A percentile compares a stretch with the other conserved stretches of the same genome.
Conservation (phyloP, 2,888 invertebrate species). For the Andricus curvator region DNA sequence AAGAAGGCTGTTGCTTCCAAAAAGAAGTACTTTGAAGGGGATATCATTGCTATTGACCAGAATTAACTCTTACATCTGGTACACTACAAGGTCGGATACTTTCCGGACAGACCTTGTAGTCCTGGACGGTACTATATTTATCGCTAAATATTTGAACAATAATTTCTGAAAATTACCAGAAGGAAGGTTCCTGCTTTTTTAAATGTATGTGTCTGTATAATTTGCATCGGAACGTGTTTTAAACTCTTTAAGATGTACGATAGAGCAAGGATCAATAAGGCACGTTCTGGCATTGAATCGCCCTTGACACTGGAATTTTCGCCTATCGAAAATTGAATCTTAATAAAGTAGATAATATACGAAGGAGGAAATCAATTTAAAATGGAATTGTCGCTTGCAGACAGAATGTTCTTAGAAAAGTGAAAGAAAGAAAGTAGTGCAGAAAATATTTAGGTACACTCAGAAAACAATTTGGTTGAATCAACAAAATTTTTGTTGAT, state of each 20-base stretch:
- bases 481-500: too few relatives aligned
- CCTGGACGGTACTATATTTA: too few relatives aligned
- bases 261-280: conserved; percentile 67
- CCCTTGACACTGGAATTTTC: conserved; percentile 62
- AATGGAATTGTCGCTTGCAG: conserved; percentile 31
- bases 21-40: too few relatives aligned
- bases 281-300: conserved; percentile 66
- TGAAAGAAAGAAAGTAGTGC: not conserved
- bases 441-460: not conserved
- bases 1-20: too few relatives aligned
- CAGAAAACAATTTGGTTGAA: too few relatives aligned
- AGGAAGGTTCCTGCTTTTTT: not conserved
- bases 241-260: conserved; percentile 62
- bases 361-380: conserved; percentile 8
- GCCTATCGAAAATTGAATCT: conserved; percentile 75
- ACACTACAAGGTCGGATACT: too few relatives aligned
- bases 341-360: conserved; percentile 56
- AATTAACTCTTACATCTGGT: too few relatives aligned
- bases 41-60: too few relatives aligned
- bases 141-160: too few relatives aligned
- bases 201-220: not conserved
- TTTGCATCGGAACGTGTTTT: conserved; percentile 44
- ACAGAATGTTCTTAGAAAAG: not conserved
- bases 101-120: too few relatives aligned
- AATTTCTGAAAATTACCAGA: too few relatives aligned